phyloP scores from a whole-genome alignment of 2,888 invertebrate species.

The Steinernema hermaphroditum region DNA sequence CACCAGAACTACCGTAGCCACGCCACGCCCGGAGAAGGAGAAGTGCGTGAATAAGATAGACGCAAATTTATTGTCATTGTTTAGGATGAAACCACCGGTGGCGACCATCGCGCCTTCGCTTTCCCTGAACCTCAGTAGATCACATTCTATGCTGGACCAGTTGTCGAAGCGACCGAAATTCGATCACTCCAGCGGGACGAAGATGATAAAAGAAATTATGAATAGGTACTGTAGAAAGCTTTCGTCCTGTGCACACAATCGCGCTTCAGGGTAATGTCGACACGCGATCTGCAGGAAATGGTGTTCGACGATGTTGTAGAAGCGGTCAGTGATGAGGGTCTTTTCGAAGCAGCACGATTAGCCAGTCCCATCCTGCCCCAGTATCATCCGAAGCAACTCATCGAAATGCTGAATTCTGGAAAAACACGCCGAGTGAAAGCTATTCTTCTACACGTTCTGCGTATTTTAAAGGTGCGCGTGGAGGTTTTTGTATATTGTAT shows the following conservation, averaged over 20 bases:
- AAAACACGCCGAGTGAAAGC: slow-evolving; percentile 97
- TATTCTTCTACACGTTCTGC: slow-evolving; percentile 91
- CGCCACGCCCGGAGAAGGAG: slow-evolving; percentile 3
- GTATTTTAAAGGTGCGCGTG: slow-evolving; percentile 71
- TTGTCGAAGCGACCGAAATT: slow-evolving; percentile 46
- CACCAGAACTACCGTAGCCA: not conserved
- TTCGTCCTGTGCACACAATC: no score
- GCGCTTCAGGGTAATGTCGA: slow-evolving; percentile 3
- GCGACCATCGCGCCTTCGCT: slow-evolving; percentile 26
- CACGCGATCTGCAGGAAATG: slow-evolving; percentile 11
- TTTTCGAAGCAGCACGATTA: slow-evolving; percentile 94
- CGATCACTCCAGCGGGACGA: slow-evolving; percentile 45
- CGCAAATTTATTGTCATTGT: not conserved
- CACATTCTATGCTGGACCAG: slow-evolving; percentile 63
- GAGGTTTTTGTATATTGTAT: not conserved
- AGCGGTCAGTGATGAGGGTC: slow-evolving; percentile 67
- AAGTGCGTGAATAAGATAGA: not conserved
- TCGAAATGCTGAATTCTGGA: slow-evolving; percentile 96
- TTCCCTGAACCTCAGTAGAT: slow-evolving; percentile 49
- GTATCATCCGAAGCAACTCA: slow-evolving; percentile 96
- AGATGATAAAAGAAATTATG: slow-evolving; percentile 51
- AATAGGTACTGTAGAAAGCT: not conserved
- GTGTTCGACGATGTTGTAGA: slow-evolving; percentile 39
- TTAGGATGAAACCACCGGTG: slow-evolving; percentile 21
- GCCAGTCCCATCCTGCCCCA: slow-evolving; percentile 97